A percentile compares a stretch with the other conserved stretches of the same genome.
Conservation (phyloP, 1,140 invertebrate genomes). For the Aculops lycopersici region DNA sequence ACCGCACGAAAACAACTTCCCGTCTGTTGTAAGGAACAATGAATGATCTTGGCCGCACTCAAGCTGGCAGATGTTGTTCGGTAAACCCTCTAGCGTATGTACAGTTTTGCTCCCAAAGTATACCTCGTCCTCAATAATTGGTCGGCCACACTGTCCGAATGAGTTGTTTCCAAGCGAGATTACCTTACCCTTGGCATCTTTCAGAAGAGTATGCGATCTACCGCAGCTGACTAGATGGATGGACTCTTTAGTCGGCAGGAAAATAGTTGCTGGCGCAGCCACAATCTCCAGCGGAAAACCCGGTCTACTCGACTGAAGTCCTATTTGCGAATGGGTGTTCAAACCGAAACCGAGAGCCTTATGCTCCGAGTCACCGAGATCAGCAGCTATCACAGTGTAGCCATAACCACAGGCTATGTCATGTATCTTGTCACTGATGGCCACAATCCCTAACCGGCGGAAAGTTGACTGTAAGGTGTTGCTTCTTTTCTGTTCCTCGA, state of each 20-base stretch:
- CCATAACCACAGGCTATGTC: slow-evolving; percentile 57
- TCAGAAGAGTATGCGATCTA: slow-evolving; percentile 44
- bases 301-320: slow-evolving; percentile 17
- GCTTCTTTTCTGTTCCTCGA: neutral
- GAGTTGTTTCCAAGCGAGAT: slow-evolving; percentile 65
- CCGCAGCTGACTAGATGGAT: slow-evolving; percentile 37
- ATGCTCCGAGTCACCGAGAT: slow-evolving; percentile 22
- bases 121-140: slow-evolving; percentile 39
- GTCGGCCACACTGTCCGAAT: slow-evolving; percentile 68
- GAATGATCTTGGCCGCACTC: slow-evolving; percentile 60
- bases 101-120: slow-evolving; percentile 29
- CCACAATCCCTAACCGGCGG: slow-evolving; percentile 3
- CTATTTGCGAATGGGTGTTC: slow-evolving; percentile 69
- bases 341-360: slow-evolving; percentile 58
- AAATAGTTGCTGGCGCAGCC: slow-evolving; percentile 35
- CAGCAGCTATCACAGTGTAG: slow-evolving; percentile 45
- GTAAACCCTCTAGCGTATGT: slow-evolving; percentile 23
- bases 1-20: slow-evolving; percentile 54
- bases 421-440: slow-evolving; percentile 19
- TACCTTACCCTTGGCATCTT: slow-evolving; percentile 36
- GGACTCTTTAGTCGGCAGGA: slow-evolving; percentile 25
- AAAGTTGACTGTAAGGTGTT: neutral
- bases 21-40: slow-evolving; percentile 40
- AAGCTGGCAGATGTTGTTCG: slow-evolving; percentile 15
- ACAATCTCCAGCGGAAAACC: slow-evolving; percentile 28